A percentile compares a stretch with the other conserved stretches of the same genome.
Conservation (phyloP, 2,888 invertebrate species). For the Tipula lateralis region DNA sequence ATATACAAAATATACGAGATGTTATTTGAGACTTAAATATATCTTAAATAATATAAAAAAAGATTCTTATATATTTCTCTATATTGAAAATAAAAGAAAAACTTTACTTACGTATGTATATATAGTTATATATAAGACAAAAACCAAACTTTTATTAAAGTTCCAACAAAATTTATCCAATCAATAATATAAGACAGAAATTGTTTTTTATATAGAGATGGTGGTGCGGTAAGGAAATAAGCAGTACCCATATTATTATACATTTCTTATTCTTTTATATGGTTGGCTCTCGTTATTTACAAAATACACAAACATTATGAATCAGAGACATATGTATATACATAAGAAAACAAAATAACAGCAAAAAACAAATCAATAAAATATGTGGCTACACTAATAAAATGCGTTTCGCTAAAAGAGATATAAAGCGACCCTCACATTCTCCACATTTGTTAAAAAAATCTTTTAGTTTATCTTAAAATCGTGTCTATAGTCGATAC, state of each 20-base stretch:
- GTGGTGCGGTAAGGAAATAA: not conserved
- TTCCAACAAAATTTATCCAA: not conserved
- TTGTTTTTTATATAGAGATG: not conserved
- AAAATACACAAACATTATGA: not conserved
- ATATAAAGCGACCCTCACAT: slow-evolving; percentile 15
- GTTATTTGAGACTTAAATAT: not conserved
- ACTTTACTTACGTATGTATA: not conserved
- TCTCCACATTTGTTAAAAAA: not conserved
- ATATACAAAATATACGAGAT: not conserved
- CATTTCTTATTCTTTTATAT: not conserved
- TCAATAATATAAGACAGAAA: not conserved
- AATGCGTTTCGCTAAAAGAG: slow-evolving; percentile 11
- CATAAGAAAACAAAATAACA: not conserved
- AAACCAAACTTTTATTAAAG: not conserved
- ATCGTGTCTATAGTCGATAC: not conserved
- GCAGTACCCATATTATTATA: not conserved
- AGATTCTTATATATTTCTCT: not conserved
- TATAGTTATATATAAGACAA: not conserved
- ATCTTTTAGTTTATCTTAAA: not conserved
- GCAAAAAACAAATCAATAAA: not conserved
- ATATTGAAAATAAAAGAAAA: not conserved
- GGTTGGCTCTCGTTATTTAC: not conserved
- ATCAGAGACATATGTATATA: not conserved
- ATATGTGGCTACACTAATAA: not conserved
- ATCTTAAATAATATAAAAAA: slow-evolving; percentile 2